phyloP scores from a whole-genome alignment of 2,888 invertebrate species.

The Athalia circularis region DNA sequence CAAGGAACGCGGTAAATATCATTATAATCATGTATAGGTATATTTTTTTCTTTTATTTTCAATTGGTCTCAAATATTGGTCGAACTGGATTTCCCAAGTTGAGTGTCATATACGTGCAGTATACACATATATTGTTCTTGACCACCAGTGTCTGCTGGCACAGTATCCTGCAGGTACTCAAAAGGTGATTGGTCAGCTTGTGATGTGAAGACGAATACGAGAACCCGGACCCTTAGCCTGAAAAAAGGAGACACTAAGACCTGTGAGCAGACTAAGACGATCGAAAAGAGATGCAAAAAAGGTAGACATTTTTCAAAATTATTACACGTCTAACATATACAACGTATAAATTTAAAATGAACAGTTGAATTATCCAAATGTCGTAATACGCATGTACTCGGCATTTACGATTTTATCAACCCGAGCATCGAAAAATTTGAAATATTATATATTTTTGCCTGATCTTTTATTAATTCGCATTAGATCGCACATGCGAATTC shows the following conservation, averaged over 20 bases:
- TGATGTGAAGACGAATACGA: constrained; percentile 88
- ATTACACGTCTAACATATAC: constrained; percentile 4
- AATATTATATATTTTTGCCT: no score
- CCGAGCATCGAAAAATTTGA: no score
- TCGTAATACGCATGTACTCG: constrained; percentile 46
- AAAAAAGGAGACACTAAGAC: constrained; percentile 88
- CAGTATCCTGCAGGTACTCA: constrained; percentile 88
- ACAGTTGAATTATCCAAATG: not conserved
- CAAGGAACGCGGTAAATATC: constrained; percentile 80
- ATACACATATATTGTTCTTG: constrained; percentile 2
- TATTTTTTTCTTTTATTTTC: not conserved
- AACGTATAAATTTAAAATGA: no score
- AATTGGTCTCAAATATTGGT: constrained; percentile 53
- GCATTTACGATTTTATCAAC: no score
- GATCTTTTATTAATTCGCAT: no score
- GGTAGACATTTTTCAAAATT: constrained; percentile 76
- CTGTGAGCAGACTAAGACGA: constrained; percentile 89
- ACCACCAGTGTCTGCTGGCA: constrained; percentile 62
- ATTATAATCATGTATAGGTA: not conserved
- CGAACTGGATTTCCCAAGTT: not conserved
- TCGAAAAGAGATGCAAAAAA: constrained; percentile 95
- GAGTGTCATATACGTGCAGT: not conserved
- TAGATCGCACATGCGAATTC: no score
- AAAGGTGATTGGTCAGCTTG: constrained; percentile 94
- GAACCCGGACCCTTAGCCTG: constrained; percentile 87